phyloP scores from a whole-genome alignment of 2,888 invertebrate species.

The Eupelmus urozonus region DNA sequence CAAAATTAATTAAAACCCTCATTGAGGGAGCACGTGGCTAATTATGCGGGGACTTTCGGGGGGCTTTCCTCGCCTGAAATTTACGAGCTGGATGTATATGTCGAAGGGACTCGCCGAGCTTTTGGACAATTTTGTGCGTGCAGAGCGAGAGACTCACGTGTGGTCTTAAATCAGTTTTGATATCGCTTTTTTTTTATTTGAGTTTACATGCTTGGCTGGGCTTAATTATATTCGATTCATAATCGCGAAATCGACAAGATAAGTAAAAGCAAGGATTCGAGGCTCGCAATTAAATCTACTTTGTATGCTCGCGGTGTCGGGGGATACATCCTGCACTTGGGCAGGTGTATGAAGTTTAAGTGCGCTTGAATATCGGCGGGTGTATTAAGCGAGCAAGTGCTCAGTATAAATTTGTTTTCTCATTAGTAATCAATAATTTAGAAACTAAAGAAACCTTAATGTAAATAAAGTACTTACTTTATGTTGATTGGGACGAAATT shows the following conservation, averaged over 20 bases:
- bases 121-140: background rate
- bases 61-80: conserved; percentile 20
- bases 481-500: no score
- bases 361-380: background rate
- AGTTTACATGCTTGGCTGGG: background rate
- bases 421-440: no score
- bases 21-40: conserved; percentile 18
- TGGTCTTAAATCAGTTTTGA: conserved; percentile 10
- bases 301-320: background rate
- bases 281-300: conserved; percentile 20
- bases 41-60: conserved; percentile 29
- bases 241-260: conserved; percentile 12
- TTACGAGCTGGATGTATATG: conserved; percentile 18
- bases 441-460: no score
- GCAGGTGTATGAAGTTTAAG: conserved; percentile 1
- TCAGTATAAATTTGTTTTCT: background rate
- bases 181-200: background rate
- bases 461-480: no score
- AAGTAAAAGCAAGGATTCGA: conserved; percentile 1
- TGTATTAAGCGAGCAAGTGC: background rate
- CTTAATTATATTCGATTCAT: conserved; percentile 8
- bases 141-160: conserved; percentile 1
- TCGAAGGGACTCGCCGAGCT: background rate
- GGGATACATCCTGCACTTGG: conserved; percentile 14
- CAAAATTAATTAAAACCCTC: conserved; percentile 37